Evolutionary conservation across 2,888 invertebrate genomes (phyloP), one percentile per base, ranked within the genome.

Genomic region (Cremastinae sp.): DNA sequence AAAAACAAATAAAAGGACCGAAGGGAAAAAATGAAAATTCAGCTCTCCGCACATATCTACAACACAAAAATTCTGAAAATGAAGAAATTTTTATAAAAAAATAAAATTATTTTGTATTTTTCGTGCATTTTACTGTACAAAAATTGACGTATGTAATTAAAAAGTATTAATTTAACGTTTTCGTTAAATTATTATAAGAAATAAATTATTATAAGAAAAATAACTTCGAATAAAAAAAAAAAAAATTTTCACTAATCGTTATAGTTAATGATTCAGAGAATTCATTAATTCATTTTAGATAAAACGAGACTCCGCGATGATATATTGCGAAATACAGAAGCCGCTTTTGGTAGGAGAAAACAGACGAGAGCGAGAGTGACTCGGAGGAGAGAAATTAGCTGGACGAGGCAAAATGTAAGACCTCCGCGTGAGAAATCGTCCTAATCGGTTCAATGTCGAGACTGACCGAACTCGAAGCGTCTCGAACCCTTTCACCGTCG

Each of bases 381-480:
- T 51, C n/a, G 12, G 28, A 28, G 37, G 43, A 37, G 18, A 55
- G 12, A 51, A 35, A 49, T n/a, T n/a, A n/a, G n/a, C n/a, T n/a
- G n/a, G 58, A 65, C 16, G 8, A 51, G 16, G 20, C 58, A 47
- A 47, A 8, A 43, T 4, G 14, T 4, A 65, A 22, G 47, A 20
- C 28, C 70, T 37, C 68, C 61, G 65, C 62, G 62, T 22, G 74
- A 61, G 62, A 62, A 74, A 79, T 75, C 73, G 68, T 79, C 74
- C 28, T 79, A 80, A 82, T 82, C 78, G 78, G 78, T 81, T 81
- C 80, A 80, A 81, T 82, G 78, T 81, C 79, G 76, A 72, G 75
- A 47, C 70, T 47, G 28, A 22, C 18, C 4, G 37, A 58, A 35
- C 43, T 49, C 43, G 20, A 10, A 5, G 16, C 18, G 16, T 12